Base-by-base conservation (phyloP, 1,140 invertebrate species). In the Thalassaphorura encarpata region DNA sequence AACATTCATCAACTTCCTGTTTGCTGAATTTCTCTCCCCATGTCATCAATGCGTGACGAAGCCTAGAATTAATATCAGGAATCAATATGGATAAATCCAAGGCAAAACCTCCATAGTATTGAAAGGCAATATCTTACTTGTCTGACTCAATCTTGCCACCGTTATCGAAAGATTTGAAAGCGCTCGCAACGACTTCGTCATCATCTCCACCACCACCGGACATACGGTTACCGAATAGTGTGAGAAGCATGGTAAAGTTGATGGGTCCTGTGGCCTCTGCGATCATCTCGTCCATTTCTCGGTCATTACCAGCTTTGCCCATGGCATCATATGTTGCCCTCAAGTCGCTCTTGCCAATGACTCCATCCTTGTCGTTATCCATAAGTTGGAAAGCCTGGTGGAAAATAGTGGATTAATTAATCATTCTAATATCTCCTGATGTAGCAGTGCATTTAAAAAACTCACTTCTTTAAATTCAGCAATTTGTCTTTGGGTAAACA, bases 351-450 rank as follows among this genome's bases (percentile, higher is more conserved):
- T 95, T 92, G 72, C 87, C 87, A 72, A 98, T 89, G 76, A 97
- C 86, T 67, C 93, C 91, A 75, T 98, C 95, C 76, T 97, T 94
- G 78, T 97, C 90, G 75, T 87, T 84, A 78, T 98, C 95, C 84
- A 98, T 98, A 70, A 98, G 83, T 73, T 89, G 84, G 84, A 98
- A 97, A 69, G 89, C 90, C 88, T 90, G 49, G 6, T 50, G 19
- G n/a, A n/a, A n/a, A 43, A 2, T 29, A 1, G 26, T 21, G 8
- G 31, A 47, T 36, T 36, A 46, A 54, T n/a, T 26, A 23, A 47
- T 47, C 8, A 13, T 19, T 4, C 8, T 23, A 11, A 47, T 26
- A 27, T 6, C 13, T 6, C 23, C n/a, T n/a, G n/a, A 23, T 24
- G 18, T 18, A 19, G 21, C 13, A 21, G 13, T 8, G 6, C 13